Base-by-base conservation (phyloP, 1,140 invertebrate genomes). In the Colletes gigas region DNA sequence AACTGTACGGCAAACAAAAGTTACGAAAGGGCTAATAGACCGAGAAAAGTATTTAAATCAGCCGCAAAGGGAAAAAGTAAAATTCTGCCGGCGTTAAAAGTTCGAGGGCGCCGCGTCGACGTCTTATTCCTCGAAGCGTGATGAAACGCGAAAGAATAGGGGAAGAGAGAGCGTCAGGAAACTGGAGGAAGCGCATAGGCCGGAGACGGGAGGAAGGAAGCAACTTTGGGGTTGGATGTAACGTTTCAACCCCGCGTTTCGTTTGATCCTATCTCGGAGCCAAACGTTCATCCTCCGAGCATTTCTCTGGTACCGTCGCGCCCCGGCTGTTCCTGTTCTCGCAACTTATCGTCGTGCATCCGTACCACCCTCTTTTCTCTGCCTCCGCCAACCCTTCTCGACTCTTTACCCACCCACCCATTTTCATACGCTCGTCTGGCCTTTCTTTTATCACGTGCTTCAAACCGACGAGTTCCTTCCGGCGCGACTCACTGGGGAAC, bases 211-310 rank as follows among this genome's bases (percentile, higher is more conserved):
- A 67, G 54, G 70, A 74, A 68, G 84, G n/a, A 30, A 62, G 66
- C 41, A 59, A 63, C 75, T 77, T 75, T 54, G 62, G 67, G 60
- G 55, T 62, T 73, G 69, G 80, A 82, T 60, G 66, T 63, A 78
- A 72, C 79, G 65, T 85, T 85, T 65, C 84, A 75, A 74, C 47
- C 73, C 71, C 30, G 21, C 73, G 72, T 55, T 87, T 60, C 85
- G 85, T 87, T 87, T 87, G 84, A 87, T 87, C 85, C 75, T 83
- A 68, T 67, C 77, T 73, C 44, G 17, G 67, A 83, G 59, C 66
- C 63, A 83, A 86, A 83, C 81, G 59, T 70, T 83, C 80, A 65
- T 72, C 76, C 72, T 76, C 39, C 44, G 21, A 73, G 54, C 66
- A n/a, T 85, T 66, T 71, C 67, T 62, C 54, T 52, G 52, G 10